Evolutionary conservation across 2,797 vertebrate genomes (phyloP), one percentile per base, ranked within the genome.

Genomic region (Lophius americanus): DNA sequence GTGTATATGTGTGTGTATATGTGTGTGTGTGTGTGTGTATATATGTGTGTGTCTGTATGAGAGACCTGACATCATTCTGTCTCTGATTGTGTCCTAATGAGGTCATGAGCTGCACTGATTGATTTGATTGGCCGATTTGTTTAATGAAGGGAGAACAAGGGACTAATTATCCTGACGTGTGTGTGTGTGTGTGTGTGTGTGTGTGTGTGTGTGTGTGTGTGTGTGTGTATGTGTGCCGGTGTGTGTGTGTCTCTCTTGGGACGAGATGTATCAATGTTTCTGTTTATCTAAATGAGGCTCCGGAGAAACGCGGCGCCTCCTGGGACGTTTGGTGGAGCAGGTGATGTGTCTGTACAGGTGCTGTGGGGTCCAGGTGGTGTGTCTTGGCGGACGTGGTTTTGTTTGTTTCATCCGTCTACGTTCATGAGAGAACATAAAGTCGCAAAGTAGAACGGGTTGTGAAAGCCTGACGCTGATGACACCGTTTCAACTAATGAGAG

Each of bases 101-200:
- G 72, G 69, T 60, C 62, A 41, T 59, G 51, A 64, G 55, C 7
- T 4, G 44, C 5, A 3, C 43, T 54, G 56, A 60, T 60, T 66
- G 64, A 74, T 65, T 62, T 76, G 70, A 79, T 76, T 79, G 80
- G 76, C 49, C 67, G 62, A 69, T 76, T 70, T 65, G 52, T 74
- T 70, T 76, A 79, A 74, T 55, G 80, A 76, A 60, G 37, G 9
- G 37, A 61, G 56, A 75, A 70, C 14, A 37, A 66, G 68, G 12
- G 41, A 57, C 76, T 77, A 77, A 79, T 79, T 76, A 66, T 44
- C 36, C 35, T 42, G 64, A 43, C 32, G 37, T 13, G 46, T 6
- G 14, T 52, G 13, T 58, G 63, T 51, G 41, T 52, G 14, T 61
- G 23, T 54, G 68, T 68, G 53, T 1, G 13, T 58, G 63, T 51